Conservation (phyloP, 2,797 vertebrate species). For the Hippoglossus hippoglossus region DNA sequence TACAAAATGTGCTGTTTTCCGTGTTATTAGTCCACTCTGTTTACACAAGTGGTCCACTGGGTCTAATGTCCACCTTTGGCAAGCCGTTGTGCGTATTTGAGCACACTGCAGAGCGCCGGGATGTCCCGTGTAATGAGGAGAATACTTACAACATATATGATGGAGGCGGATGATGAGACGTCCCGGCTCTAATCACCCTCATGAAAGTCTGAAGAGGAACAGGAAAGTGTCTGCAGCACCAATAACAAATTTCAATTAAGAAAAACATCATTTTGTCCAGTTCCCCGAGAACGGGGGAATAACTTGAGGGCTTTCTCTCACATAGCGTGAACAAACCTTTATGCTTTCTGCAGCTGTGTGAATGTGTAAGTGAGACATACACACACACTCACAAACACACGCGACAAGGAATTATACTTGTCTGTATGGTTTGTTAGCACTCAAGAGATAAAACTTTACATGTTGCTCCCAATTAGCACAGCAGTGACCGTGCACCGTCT, state of each 20-base stretch:
- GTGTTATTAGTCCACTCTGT: conserved; percentile 35
- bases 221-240: conserved; percentile 85
- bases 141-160: conserved; percentile 53
- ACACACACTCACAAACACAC: conserved; percentile 9
- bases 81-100: conserved; percentile 35
- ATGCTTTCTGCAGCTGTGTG: conserved; percentile 27
- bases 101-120: conserved; percentile 21
- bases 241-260: conserved; percentile 97
- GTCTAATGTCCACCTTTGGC: conserved; percentile 45
- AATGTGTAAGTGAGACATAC: conserved; percentile 29
- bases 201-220: conserved; percentile 85
- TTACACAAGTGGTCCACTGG: conserved; percentile 47
- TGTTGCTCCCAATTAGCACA: conserved; percentile 99
- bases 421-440: conserved; percentile 98
- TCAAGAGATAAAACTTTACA: conserved; percentile 99
- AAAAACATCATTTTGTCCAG: conserved; percentile 89
- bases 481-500: conserved; percentile 96
- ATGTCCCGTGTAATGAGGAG: conserved; percentile 55
- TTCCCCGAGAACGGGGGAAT: conserved; percentile 87
- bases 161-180: conserved; percentile 72
- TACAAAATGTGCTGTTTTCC: conserved; percentile 60
- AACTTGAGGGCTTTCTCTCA: conserved; percentile 89
- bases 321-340: conserved; percentile 84
- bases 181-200: conserved; percentile 74
- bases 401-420: conserved; percentile 80